A percentile compares a stretch with the other conserved stretches of the same genome.
These are phyloP conservation scores for Suillia variegata DNA, from an alignment of 2,888 invertebrate species.

Conservation along the genomic window DNA sequence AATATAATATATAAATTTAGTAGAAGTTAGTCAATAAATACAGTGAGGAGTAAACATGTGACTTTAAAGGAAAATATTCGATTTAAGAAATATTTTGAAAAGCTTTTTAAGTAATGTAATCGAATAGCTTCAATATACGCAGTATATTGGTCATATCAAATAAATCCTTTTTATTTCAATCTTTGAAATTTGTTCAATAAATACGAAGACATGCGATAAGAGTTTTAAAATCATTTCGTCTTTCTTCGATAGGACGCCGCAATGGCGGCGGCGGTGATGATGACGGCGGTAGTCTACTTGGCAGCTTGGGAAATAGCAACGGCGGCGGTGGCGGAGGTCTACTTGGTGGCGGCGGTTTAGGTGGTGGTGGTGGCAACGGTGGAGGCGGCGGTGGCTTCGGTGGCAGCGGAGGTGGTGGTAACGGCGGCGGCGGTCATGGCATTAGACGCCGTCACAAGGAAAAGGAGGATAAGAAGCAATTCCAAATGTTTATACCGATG, in stretches of 20 bases:
- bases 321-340: constrained; percentile 35
- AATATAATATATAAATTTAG: too few relatives aligned
- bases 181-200: too few relatives aligned
- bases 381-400: constrained; percentile 28
- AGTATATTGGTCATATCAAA: background rate
- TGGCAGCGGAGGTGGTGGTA: constrained; percentile 35
- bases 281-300: constrained; percentile 30
- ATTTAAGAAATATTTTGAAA: too few relatives aligned
- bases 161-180: too few relatives aligned
- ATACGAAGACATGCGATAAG: background rate
- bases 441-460: constrained; percentile 37
- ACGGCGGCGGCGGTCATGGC: constrained; percentile 47
- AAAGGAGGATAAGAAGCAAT: constrained; percentile 66
- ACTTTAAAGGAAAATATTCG: too few relatives aligned
- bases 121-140: too few relatives aligned
- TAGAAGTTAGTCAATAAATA: too few relatives aligned
- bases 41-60: too few relatives aligned
- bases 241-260: constrained; percentile 34
- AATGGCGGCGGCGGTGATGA: constrained; percentile 38
- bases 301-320: constrained; percentile 26
- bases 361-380: constrained; percentile 27
- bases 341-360: constrained; percentile 30
- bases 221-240: background rate
- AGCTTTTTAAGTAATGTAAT: too few relatives aligned
- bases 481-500: constrained; percentile 70